Evolutionary conservation across 2,113 vertebrate genomes (phyloP), one percentile per base, ranked within the genome.

Genomic region (Pithys albifrons): DNA sequence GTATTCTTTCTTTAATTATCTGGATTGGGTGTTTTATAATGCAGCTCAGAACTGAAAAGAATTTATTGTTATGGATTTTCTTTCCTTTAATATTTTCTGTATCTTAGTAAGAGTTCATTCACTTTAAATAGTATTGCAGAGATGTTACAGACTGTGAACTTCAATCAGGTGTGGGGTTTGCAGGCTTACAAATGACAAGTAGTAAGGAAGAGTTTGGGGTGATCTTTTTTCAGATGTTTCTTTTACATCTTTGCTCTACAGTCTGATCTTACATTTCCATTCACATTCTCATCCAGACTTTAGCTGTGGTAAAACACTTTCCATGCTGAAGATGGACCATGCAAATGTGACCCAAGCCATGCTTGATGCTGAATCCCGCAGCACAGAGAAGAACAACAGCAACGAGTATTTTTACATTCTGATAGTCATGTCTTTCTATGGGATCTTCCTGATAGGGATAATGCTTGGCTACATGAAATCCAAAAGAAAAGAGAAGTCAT

Each of bases 401-500:
- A 98, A 99, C 0, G 99, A 99, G 35, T 99, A 99, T 82, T 97
- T 99, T 73, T 99, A 99, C 95, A 97, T 99, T 35, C 87, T 99
- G 71, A 98, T 99, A 0, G 99, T 99, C 75, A 98, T 99, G 98
- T 99, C 98, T 82, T 99, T 99, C 98, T 99, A 99, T 1, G 99
- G 98, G 55, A 76, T 99, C 92, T 99, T 99, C 96, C 98, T 99
- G 92, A 97, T 98, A 24, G 99, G 98, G 33, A 98, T 99, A 79
- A 99, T 99, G 98, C 94, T 99, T 48, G 98, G 99, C 76, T 99
- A 99, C 95, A 98, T 99, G 97, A 99, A 99, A 92, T 99, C 99
- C 77, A 99, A 99, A 96, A 97, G 98, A 89, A 98, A 97, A 67
- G 99, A 99, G 95, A 99, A 99, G 97, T 98, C 98, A 77, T 94